Conservation (phyloP, 1,140 invertebrate species). For the Hypsibius dujardini region DNA sequence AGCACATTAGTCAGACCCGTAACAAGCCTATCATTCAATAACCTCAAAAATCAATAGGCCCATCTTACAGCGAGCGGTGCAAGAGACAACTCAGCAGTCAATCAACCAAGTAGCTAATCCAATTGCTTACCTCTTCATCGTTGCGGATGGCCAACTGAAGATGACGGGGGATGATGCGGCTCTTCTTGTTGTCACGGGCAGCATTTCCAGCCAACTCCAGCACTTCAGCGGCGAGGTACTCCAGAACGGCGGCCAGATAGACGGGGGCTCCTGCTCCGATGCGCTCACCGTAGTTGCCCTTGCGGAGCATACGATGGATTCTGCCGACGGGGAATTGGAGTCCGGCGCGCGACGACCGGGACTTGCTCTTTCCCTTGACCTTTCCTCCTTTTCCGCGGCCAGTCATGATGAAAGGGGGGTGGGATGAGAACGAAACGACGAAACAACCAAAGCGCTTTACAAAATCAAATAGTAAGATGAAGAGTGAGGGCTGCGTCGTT, state of each 20-base stretch:
- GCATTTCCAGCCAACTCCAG: slow-evolving; percentile 46
- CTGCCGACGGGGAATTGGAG: slow-evolving; percentile 52
- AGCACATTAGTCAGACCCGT: too few relatives aligned
- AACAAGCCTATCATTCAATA: too few relatives aligned
- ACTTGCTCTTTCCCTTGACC: slow-evolving; percentile 44
- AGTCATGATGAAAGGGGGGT: slow-evolving; percentile 33
- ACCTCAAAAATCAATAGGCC: too few relatives aligned
- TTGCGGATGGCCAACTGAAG: slow-evolving; percentile 62
- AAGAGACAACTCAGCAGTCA: too few relatives aligned
- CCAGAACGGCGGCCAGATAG: slow-evolving; percentile 46
- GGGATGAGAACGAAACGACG: slow-evolving; percentile 20
- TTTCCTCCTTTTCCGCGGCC: slow-evolving; percentile 45
- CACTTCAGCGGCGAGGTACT: slow-evolving; percentile 49
- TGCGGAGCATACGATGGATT: slow-evolving; percentile 48
- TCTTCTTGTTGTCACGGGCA: slow-evolving; percentile 39
- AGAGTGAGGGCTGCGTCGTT: too few relatives aligned
- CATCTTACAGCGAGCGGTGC: too few relatives aligned
- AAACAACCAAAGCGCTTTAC: too few relatives aligned
- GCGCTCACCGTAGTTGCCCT: slow-evolving; percentile 52
- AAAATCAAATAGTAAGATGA: too few relatives aligned
- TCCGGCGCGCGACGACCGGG: slow-evolving; percentile 45
- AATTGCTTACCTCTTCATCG: slow-evolving; percentile 48
- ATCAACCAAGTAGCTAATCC: not conserved
- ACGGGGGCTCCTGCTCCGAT: slow-evolving; percentile 50
- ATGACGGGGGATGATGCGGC: slow-evolving; percentile 59